A percentile compares a stretch with the other conserved stretches of the same genome.
Evolutionary conservation across 2,113 vertebrate species (phyloP).

Genomic region (Hemicordylus capensis): DNA sequence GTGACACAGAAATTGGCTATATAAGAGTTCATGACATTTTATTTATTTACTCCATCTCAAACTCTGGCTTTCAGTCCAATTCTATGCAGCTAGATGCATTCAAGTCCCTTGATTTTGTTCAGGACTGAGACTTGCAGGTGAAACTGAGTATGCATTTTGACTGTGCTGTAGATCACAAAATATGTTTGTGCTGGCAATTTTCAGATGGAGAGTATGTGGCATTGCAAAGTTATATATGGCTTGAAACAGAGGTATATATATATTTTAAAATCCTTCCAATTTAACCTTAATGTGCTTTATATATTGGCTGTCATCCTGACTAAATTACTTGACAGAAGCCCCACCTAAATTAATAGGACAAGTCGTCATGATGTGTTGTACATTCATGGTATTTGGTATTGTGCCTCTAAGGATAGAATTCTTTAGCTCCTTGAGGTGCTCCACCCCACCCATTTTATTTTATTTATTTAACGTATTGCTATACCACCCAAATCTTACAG

Average conservation of each 20-base stretch:
- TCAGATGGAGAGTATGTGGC: neutral
- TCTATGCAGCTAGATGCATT: neutral
- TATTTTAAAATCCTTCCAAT: neutral
- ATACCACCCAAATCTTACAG: too few relatives aligned
- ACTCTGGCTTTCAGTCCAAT: neutral
- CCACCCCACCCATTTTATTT: too few relatives aligned
- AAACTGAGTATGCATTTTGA: neutral
- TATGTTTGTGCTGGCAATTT: neutral
- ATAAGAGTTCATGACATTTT: neutral
- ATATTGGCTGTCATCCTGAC: too few relatives aligned
- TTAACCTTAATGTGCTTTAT: neutral
- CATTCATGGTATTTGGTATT: too few relatives aligned
- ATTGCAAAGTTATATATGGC: neutral
- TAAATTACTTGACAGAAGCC: too few relatives aligned
- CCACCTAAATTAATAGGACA: too few relatives aligned
- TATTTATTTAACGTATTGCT: too few relatives aligned
- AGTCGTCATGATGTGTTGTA: too few relatives aligned
- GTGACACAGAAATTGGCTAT: conserved; percentile 8
- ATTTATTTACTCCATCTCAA: conserved; percentile 23
- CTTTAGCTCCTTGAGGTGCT: too few relatives aligned
- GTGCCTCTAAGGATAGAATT: too few relatives aligned
- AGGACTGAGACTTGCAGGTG: neutral
- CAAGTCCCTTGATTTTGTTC: neutral
- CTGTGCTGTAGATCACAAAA: neutral
- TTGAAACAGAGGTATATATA: neutral